phyloP scores from a whole-genome alignment of 1,140 invertebrate genomes.

The Drosophila tristis region DNA sequence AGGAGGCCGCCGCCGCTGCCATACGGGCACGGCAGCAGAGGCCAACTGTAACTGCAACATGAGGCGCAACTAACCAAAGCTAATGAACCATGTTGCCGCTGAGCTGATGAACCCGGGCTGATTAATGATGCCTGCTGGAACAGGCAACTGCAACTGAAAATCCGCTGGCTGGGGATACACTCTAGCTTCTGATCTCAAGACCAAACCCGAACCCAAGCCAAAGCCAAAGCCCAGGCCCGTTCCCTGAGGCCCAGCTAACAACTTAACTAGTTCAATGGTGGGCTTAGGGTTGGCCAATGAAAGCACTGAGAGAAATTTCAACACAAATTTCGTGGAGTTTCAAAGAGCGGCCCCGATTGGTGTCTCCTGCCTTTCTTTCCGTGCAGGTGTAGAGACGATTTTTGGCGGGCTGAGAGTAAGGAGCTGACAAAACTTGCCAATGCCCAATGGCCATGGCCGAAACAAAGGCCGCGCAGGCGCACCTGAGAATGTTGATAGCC shows the following conservation, averaged over 20 bases:
- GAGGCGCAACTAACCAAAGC: constrained; percentile 72
- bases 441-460: constrained; percentile 59
- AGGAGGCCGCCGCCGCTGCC: constrained; percentile 48
- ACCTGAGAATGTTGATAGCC: constrained; percentile 83
- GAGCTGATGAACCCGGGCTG: constrained; percentile 80
- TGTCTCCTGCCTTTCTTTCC: constrained; percentile 3
- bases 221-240: constrained; percentile 5
- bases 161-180: constrained; percentile 50
- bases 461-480: constrained; percentile 71
- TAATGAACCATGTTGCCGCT: constrained; percentile 81
- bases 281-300: constrained; percentile 64
- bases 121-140: constrained; percentile 67
- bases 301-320: constrained; percentile 32
- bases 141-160: constrained; percentile 34
- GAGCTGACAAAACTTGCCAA: constrained; percentile 66
- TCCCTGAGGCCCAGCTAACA: constrained; percentile 70
- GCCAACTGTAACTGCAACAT: constrained; percentile 32
- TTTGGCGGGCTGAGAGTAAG: constrained; percentile 58
- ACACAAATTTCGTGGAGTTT: neutral
- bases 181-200: neutral
- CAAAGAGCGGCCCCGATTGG: too few species aligned
- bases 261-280: constrained; percentile 74
- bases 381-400: constrained; percentile 53
- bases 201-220: neutral
- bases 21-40: constrained; percentile 53